Conservation (phyloP, 2,797 vertebrate genomes). For the Sylvilagus floridanus region DNA sequence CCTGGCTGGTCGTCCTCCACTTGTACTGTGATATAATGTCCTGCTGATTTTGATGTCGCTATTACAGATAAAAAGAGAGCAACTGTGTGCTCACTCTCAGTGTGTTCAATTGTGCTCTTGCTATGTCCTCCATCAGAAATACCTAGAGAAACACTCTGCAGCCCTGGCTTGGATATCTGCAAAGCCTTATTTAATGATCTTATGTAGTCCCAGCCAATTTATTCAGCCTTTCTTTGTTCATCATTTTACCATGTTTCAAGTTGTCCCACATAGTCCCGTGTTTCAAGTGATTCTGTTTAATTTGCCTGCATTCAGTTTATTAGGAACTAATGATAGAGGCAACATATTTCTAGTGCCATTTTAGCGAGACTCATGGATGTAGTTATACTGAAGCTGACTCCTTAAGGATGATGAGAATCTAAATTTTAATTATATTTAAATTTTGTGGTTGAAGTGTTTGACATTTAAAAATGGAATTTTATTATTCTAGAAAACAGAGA, state of each 20-base stretch:
- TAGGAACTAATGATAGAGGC: not conserved
- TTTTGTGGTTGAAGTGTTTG: not conserved
- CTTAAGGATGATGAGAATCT: not conserved
- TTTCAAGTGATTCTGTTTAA: conserved; percentile 20
- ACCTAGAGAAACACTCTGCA: not conserved
- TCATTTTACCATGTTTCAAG: too few species aligned
- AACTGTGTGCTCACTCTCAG: conserved; percentile 21
- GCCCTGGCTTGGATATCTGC: not conserved
- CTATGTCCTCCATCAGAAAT: not conserved
- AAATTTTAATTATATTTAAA: not conserved
- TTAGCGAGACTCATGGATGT: not conserved
- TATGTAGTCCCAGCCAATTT: not conserved
- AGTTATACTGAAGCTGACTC: not conserved
- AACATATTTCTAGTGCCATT: not conserved
- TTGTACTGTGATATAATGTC: not conserved
- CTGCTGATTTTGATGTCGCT: conserved; percentile 49
- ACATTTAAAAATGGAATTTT: not conserved
- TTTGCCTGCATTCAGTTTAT: not conserved
- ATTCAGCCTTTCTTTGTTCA: not conserved
- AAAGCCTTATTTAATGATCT: not conserved
- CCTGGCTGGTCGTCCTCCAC: not conserved
- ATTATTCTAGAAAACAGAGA: not conserved
- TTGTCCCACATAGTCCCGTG: not conserved
- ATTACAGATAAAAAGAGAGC: conserved; percentile 22
- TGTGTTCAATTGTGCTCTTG: not conserved